A percentile compares a stretch with the other conserved stretches of the same genome.
Conservation (phyloP, 2,113 vertebrate species). For the Morone chrysops region DNA sequence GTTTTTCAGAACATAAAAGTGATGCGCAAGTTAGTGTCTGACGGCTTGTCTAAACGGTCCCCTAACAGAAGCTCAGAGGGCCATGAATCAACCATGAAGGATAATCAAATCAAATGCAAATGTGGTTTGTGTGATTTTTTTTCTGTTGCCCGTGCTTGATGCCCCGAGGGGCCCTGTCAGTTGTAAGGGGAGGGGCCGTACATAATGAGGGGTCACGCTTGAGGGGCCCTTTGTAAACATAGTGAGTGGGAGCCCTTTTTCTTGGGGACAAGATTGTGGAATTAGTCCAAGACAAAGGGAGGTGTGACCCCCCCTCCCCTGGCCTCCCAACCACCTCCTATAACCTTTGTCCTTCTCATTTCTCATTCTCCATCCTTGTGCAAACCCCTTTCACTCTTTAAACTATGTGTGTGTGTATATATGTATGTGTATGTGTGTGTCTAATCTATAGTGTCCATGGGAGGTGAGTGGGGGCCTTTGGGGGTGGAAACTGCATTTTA, state of each 20-base stretch:
- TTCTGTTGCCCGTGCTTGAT: constrained; percentile 70
- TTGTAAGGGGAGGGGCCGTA: constrained; percentile 78
- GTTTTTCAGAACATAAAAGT: constrained; percentile 4
- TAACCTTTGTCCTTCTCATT: constrained; percentile 29
- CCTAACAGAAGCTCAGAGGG: constrained; percentile 63
- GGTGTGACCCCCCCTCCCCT: constrained; percentile 39
- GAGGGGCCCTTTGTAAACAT: constrained; percentile 77
- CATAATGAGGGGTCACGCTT: constrained; percentile 81
- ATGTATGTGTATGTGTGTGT: background rate
- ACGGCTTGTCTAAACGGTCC: constrained; percentile 62
- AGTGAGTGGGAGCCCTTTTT: constrained; percentile 74
- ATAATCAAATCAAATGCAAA: constrained; percentile 85
- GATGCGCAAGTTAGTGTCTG: constrained; percentile 58
- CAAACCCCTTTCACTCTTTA: constrained; percentile 17
- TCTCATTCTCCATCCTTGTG: constrained; percentile 21
- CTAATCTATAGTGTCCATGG: constrained; percentile 2
- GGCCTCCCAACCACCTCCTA: constrained; percentile 9
- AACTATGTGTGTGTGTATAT: background rate
- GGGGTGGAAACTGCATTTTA: constrained; percentile 27
- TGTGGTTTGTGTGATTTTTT: constrained; percentile 71
- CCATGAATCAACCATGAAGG: constrained; percentile 81
- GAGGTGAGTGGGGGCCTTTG: background rate
- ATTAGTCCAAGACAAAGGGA: constrained; percentile 83
- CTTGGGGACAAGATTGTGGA: constrained; percentile 78
- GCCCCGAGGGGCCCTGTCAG: constrained; percentile 74